Base-by-base conservation (phyloP, 1,140 invertebrate genomes). In the Drosophila tristis region DNA sequence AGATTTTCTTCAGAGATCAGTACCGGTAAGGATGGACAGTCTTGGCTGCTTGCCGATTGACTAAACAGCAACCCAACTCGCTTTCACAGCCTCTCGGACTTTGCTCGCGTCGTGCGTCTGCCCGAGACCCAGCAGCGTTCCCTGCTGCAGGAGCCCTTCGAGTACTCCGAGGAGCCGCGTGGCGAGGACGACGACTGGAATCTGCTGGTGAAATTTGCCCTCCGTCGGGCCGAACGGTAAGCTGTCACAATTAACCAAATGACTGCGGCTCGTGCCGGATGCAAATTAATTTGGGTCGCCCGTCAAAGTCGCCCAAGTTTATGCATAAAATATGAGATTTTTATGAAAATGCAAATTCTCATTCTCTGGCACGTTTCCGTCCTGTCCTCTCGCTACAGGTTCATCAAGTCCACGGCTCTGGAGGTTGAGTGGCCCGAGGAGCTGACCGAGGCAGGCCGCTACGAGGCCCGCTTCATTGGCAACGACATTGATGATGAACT, bases 401-500 rank as follows among this genome's bases (percentile, higher is more conserved):
- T 97, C 80, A 82, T 97, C 16, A 96, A 96, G 85, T 96, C 96
- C 0, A 95, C 95, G 11, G 95, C 95, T 4, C 92, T 97, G 60
- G 96, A 96, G 92, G 92, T 96, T 26, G 92, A 95, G 35, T 92
- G 96, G 56, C 95, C 96, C 45, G 93, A 95, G 26, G 94, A 95
- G 56, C 93, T 96, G 2, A 96, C 94, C 3, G 94, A 95, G 45
- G 94, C 94, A 4, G 95, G 95, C 11, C 93, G 95, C 25, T 96
- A 96, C 73, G 94, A 95, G 2, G 96, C 96, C 1, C 93, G 96
- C 66, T 96, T 97, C 90, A 93, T 97, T 20, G 90, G 90, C 31
- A 96, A 96, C 71, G 96, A 97, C 81, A 96, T 97, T 68, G 95
- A 95, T 49, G 95, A 96, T 78, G 96, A 97, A 92, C 94, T 97